A percentile compares a stretch with the other conserved stretches of the same genome.
These are phyloP conservation scores for Tipula unca DNA, from an alignment of 2,888 invertebrate genomes.

Conservation along the genomic window DNA sequence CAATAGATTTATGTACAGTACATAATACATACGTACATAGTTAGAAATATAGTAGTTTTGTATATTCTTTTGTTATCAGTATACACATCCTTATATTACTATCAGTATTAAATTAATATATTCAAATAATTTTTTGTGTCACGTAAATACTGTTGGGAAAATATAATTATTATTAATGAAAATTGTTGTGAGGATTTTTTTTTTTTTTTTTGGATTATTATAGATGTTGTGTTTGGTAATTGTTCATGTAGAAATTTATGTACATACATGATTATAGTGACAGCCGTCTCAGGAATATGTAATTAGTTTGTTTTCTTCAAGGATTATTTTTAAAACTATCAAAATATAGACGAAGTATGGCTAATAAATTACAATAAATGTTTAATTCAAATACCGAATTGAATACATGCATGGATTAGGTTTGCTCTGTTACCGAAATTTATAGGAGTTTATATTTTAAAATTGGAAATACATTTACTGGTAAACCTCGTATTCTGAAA, in stretches of 20 bases:
- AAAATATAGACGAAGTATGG: background rate
- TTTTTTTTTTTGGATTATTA: background rate
- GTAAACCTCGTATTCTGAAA: too few species aligned
- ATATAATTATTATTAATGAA: background rate
- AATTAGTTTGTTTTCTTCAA: background rate
- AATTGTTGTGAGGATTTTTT: background rate
- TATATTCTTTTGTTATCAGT: background rate
- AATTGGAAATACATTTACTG: too few species aligned
- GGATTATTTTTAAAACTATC: background rate
- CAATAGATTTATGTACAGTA: background rate
- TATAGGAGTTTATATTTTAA: too few species aligned
- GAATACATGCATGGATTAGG: too few species aligned
- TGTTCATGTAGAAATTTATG: background rate
- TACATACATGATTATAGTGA: background rate
- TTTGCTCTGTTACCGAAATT: too few species aligned
- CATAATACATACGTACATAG: too few species aligned
- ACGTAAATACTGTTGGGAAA: background rate
- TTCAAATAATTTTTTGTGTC: background rate
- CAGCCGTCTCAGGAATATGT: background rate
- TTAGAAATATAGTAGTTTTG: background rate
- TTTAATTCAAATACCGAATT: too few species aligned
- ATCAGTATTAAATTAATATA: background rate
- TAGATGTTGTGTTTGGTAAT: background rate
- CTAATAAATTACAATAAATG: too few species aligned
- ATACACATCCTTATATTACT: background rate